These are phyloP conservation scores for Cisticola juncidis DNA, from an alignment of 2,113 vertebrate species.

Conservation along the genomic window DNA sequence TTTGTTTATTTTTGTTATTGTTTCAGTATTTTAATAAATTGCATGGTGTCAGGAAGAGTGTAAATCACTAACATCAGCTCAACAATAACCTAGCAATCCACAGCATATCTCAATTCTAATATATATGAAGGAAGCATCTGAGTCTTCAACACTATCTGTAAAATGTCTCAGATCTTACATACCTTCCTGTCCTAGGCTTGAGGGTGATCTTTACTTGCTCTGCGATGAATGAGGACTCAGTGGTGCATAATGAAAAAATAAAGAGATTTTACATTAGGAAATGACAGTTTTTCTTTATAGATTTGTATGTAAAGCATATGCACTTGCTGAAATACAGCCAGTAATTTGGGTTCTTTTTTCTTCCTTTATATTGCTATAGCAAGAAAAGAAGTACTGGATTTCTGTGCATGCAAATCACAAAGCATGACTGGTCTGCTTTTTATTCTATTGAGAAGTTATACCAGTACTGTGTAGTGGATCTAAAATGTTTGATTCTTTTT, in stretches of 20 bases:
- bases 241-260: background rate
- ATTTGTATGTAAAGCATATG: background rate
- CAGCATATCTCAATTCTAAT: background rate
- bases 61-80: background rate
- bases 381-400: background rate
- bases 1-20: background rate
- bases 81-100: background rate
- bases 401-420: background rate
- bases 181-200: background rate
- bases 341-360: background rate
- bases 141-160: background rate
- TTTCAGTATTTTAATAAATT: background rate
- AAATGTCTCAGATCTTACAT: background rate
- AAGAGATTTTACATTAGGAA: conserved; percentile 6
- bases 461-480: background rate
- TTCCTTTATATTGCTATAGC: background rate
- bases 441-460: background rate
- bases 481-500: background rate
- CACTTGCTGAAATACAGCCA: background rate
- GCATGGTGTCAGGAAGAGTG: background rate
- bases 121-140: background rate
- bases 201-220: background rate
- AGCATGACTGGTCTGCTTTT: background rate
- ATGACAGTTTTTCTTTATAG: background rate
- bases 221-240: background rate